Conservation (phyloP, 2,113 vertebrate genomes). For the Carassius auratus region DNA sequence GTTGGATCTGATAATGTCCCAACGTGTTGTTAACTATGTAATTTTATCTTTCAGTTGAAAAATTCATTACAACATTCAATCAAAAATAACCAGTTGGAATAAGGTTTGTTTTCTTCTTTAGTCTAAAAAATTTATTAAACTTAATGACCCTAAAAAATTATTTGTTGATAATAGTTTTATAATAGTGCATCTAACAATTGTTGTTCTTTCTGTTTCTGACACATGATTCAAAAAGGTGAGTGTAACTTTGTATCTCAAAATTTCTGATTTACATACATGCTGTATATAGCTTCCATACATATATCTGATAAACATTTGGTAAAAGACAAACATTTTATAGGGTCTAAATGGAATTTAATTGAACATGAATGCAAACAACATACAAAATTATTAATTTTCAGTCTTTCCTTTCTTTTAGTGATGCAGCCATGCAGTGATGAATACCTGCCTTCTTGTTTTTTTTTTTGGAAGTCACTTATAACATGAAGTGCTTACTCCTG, state of each 20-base stretch:
- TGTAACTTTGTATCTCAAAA: too few species aligned
- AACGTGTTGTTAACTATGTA: background rate
- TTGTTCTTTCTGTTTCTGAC: too few species aligned
- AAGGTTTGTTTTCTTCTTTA: slow-evolving; percentile 46
- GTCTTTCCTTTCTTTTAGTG: background rate
- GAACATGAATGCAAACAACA: background rate
- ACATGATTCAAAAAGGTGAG: too few species aligned
- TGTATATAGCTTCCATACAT: too few species aligned
- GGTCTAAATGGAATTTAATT: background rate
- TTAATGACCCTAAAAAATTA: background rate
- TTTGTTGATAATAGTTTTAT: too few species aligned
- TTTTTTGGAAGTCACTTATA: background rate
- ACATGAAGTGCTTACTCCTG: slow-evolving; percentile 21
- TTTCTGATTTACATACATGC: too few species aligned
- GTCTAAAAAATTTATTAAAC: too few species aligned
- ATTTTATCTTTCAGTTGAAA: slow-evolving; percentile 67
- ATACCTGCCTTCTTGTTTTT: background rate
- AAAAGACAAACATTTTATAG: background rate
- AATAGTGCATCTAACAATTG: too few species aligned
- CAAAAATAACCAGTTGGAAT: slow-evolving; percentile 65
- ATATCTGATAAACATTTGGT: background rate
- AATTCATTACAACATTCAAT: slow-evolving; percentile 64
- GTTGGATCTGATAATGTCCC: background rate
- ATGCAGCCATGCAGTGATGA: background rate
- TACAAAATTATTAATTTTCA: background rate